phyloP scores from a whole-genome alignment of 2,888 invertebrate species.

The Epirrita christyi region DNA sequence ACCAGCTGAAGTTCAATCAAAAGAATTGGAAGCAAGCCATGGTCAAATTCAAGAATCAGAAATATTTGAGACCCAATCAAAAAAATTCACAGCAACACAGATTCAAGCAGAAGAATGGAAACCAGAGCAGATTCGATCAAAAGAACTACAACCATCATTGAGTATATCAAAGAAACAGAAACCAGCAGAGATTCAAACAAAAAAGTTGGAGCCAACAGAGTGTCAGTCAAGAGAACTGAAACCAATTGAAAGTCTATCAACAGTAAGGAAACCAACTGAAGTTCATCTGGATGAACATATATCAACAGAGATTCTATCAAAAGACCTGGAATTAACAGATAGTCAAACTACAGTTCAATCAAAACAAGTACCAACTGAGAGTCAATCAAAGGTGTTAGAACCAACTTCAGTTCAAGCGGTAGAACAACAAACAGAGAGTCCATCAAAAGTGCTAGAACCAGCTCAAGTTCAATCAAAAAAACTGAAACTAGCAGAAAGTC shows the following conservation, averaged over 20 bases:
- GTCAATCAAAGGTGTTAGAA: background rate
- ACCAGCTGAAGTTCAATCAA: conserved; percentile 17
- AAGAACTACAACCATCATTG: background rate
- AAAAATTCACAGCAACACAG: background rate
- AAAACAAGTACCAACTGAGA: background rate
- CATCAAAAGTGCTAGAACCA: background rate
- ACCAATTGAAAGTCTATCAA: background rate
- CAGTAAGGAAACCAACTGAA: background rate
- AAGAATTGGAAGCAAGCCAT: conserved; percentile 2
- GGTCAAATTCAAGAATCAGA: background rate
- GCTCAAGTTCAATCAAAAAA: background rate
- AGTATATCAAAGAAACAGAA: background rate
- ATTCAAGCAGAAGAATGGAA: background rate
- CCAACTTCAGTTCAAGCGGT: background rate
- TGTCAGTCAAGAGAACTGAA: background rate
- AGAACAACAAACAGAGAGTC: background rate
- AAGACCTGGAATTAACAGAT: background rate
- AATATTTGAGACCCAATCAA: background rate
- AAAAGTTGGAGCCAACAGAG: background rate
- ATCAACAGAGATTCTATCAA: background rate
- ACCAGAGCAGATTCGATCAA: background rate
- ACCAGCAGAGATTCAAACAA: background rate
- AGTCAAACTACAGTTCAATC: background rate
- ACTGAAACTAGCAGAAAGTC: background rate
- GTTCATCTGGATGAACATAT: background rate